Evolutionary conservation across 2,113 vertebrate species (phyloP).

Genomic region (Tamias sibiricus): DNA sequence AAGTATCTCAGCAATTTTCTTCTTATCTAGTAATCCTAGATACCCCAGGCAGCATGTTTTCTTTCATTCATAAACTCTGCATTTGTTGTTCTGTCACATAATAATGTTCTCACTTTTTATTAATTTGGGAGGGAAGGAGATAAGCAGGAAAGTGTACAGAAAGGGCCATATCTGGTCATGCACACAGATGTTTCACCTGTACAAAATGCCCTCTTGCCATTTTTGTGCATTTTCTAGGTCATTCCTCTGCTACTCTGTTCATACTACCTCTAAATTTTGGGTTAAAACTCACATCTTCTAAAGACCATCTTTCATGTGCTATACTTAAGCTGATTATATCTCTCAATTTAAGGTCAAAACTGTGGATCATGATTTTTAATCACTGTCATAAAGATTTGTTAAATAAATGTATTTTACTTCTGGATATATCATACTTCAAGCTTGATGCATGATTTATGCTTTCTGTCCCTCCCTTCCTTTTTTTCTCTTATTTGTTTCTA

Average conservation of each 20-base stretch:
- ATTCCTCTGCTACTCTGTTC: not conserved
- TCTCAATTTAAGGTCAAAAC: slow-evolving; percentile 18
- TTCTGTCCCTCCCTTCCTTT: not conserved
- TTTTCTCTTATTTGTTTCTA: not conserved
- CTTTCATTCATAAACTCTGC: not conserved
- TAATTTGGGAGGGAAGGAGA: too few relatives aligned
- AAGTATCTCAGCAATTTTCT: slow-evolving; percentile 27
- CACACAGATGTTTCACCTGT: not conserved
- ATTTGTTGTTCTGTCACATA: not conserved
- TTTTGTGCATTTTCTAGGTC: not conserved
- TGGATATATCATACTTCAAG: not conserved
- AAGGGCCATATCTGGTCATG: not conserved
- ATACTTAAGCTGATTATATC: not conserved
- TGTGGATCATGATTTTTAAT: not conserved
- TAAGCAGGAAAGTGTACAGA: not conserved
- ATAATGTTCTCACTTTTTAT: not conserved
- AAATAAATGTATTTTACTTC: not conserved
- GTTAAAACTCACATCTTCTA: not conserved
- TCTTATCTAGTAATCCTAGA: not conserved
- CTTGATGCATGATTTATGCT: not conserved
- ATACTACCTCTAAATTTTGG: not conserved
- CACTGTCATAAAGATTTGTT: not conserved
- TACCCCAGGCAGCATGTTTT: not conserved
- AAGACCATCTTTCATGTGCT: not conserved
- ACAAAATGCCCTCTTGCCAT: not conserved